Evolutionary conservation across 2,888 invertebrate genomes (phyloP), one percentile per base, ranked within the genome.

Genomic region (Mythimna pallens): DNA sequence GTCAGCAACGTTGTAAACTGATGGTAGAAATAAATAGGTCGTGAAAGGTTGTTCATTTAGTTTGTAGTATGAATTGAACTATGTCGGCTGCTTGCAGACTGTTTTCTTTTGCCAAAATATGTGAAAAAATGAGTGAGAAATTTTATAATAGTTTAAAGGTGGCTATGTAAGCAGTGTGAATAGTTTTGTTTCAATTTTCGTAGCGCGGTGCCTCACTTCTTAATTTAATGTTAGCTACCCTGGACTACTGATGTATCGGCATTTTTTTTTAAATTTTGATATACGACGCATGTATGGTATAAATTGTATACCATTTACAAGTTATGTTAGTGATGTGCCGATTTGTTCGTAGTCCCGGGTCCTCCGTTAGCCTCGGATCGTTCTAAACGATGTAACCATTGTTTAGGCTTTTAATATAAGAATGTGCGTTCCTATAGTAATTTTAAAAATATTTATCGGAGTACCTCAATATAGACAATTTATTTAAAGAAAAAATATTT

Each of bases 351-450:
- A 70, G 80, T 78, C 68, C 73, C 10, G 65, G 64, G 59, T 72
- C 62, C n/a, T 30, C 30, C 30, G 30, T 30, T 65, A 76, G 79
- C 70, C 76, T 67, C 63, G 34, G 5, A 64, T 78, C 68, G 80
- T 74, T 77, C 62, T 72, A 61, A 84, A 80, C 73, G 74, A 67
- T 69, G 50, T 65, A 77, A 76, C 74, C 75, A 58, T 76, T 70
- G 50, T 72, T 76, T 70, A 69, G 76, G 78, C 73, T 73, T 74
- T 65, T 83, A 83, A 77, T 76, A 30, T 92, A 92, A 93, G 92
- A 86, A 86, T 89, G 89, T 90, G 89, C 91, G 95, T 95, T 95
- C 95, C 95, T 95, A 94, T 93, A 90, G 70, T 86, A 82, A 90
- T 91, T 83, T 86, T 87, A 86, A 89, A 87, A 81, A 80, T 89